Evolutionary conservation across 2,888 invertebrate species (phyloP).

Genomic region (Phanerotoma sp.): DNA sequence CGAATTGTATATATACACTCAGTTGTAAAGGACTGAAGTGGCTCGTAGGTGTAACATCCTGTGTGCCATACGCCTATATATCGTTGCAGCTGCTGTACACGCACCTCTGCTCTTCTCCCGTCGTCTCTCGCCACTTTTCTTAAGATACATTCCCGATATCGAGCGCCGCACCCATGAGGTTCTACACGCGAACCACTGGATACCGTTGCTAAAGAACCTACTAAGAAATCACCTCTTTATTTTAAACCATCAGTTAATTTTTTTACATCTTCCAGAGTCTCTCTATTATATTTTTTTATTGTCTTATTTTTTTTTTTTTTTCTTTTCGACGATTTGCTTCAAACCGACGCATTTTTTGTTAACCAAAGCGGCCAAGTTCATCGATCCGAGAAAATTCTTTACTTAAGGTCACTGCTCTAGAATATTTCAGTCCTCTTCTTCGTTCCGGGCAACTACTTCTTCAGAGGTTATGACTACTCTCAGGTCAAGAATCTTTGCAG

Average conservation of each 20-base stretch:
- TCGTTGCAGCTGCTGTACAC: neutral
- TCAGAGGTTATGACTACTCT: constrained; percentile 40
- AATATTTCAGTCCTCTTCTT: constrained; percentile 24
- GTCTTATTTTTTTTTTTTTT: neutral
- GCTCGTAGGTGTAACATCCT: neutral
- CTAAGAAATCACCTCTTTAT: too few relatives aligned
- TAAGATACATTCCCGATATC: constrained; percentile 5
- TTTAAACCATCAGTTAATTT: neutral
- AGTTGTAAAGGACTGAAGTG: neutral
- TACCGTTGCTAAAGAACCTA: neutral
- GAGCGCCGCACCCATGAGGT: constrained; percentile 5
- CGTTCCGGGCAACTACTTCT: constrained; percentile 40
- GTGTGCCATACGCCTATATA: neutral
- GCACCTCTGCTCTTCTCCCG: constrained; percentile 3
- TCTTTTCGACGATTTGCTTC: neutral
- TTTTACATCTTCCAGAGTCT: neutral
- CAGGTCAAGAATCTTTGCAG: constrained; percentile 46
- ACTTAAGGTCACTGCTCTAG: constrained; percentile 23
- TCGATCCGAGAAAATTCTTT: constrained; percentile 30
- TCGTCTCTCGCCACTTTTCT: neutral
- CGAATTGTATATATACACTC: neutral
- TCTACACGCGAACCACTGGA: neutral
- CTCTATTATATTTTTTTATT: neutral
- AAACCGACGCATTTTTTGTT: neutral
- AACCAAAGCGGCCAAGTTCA: constrained; percentile 16